phyloP scores from a whole-genome alignment of 2,113 vertebrate species.

The Callipepla californica region DNA sequence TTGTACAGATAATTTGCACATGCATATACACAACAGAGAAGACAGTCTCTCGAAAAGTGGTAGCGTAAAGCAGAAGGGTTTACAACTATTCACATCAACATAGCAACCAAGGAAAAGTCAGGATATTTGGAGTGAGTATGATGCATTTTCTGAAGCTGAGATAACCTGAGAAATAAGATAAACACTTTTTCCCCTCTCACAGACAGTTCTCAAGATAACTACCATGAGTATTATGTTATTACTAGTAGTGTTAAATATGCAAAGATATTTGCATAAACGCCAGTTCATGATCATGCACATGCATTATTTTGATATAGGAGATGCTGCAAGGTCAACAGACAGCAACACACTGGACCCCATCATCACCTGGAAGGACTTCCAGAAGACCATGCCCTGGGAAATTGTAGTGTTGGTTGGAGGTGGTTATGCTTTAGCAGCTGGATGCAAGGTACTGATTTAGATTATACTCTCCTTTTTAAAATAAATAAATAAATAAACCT shows the following conservation, averaged over 20 bases:
- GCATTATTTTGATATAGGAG: constrained; percentile 44
- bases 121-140: neutral
- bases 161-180: neutral
- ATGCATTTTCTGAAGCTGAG: neutral
- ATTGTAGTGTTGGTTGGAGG: constrained; percentile 97
- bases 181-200: accelerated
- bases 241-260: neutral
- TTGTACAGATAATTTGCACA: neutral
- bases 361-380: constrained; percentile 98
- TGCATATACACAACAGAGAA: neutral
- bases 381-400: constrained; percentile 99
- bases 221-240: neutral
- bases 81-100: neutral
- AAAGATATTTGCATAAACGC: neutral
- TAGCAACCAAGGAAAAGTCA: neutral
- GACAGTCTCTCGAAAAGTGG: neutral
- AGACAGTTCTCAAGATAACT: neutral
- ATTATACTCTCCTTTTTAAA: neutral
- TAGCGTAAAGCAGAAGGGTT: neutral
- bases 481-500: neutral
- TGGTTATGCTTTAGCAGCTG: constrained; percentile 96
- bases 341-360: constrained; percentile 84
- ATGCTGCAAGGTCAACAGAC: constrained; percentile 47
- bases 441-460: constrained; percentile 88
- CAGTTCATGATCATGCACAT: neutral